Evolutionary conservation across 2,113 vertebrate species (phyloP), one percentile per base, ranked within the genome.

Genomic region (Perca schrenkii): DNA sequence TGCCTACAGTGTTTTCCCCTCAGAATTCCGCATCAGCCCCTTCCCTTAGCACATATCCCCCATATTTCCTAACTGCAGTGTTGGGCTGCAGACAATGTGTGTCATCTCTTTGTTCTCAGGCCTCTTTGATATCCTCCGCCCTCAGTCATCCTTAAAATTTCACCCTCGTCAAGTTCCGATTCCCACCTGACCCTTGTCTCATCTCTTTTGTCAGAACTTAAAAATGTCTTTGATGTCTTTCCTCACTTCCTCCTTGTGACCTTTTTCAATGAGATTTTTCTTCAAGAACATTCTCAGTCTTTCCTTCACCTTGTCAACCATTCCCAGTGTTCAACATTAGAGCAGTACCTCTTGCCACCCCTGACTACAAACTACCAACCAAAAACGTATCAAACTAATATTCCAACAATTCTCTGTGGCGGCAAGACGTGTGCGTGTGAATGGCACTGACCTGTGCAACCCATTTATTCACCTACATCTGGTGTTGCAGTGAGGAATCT

Each of bases 61-160:
- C 34, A 43, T 46, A n/a, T 66, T 78, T 74, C 25, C 75, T 79
- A 63, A 85, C 81, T 75, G 79, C 78, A 80, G 85, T 47, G 52
- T 64, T 34, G n/a, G 56, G 66, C 89, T 93, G 77, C 74, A 71
- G 71, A 84, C 74, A 83, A 86, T 77, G 54, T 76, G 74, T 87
- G 84, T 93, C 91, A 91, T 88, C 82, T 87, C 91, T 94, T 91
- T 91, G 91, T 94, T 92, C 92, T 93, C 92, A 93, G 92, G 92
- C 93, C 84, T 93, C 92, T 93, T 91, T 92, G 89, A 93, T 93
- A 88, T 88, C 81, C 80, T 66, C 54, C 47, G 50, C 83, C 86
- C 81, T 86, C 79, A 73, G 63, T 82, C 88, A 91, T 92, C 88
- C 88, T 91, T 86, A 89, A 43, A 84, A 89, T 89, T 77, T 88